phyloP scores from a whole-genome alignment of 2,888 invertebrate genomes.

The Schizaphis graminum region DNA sequence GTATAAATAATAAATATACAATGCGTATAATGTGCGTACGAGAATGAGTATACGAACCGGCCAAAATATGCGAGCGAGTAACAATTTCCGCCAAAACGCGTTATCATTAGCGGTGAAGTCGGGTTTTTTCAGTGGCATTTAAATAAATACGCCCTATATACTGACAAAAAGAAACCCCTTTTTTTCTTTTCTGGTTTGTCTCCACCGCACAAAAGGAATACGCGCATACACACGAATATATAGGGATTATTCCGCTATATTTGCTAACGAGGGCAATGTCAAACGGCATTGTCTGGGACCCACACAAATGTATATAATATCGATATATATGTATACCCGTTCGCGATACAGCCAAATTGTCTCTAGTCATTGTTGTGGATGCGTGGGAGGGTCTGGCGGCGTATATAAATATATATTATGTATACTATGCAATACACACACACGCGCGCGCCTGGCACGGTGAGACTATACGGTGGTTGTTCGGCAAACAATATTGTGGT shows the following conservation, averaged over 20 bases:
- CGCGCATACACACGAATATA: neutral
- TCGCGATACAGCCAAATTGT: conserved; percentile 51
- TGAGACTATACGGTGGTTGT: conserved; percentile 16
- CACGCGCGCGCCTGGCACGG: neutral
- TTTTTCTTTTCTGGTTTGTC: neutral
- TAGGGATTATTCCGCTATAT: conserved; percentile 65
- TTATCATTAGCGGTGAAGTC: neutral
- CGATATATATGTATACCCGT: conserved; percentile 19
- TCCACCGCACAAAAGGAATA: neutral
- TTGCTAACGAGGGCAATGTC: conserved; percentile 64
- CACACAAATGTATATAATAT: conserved; percentile 42
- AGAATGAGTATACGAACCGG: neutral
- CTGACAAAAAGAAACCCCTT: conserved; percentile 9
- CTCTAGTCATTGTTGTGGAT: conserved; percentile 61
- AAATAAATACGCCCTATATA: neutral
- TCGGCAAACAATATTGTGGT: conserved; percentile 50
- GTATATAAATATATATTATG: neutral
- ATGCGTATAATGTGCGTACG: neutral
- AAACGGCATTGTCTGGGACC: conserved; percentile 60
- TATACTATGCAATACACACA: neutral
- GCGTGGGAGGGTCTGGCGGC: conserved; percentile 49
- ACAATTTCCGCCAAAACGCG: neutral
- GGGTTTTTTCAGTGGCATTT: neutral
- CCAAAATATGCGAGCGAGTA: neutral
- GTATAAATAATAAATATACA: neutral